Conservation (phyloP, 2,888 invertebrate genomes). For the Dasypogon diadema region DNA sequence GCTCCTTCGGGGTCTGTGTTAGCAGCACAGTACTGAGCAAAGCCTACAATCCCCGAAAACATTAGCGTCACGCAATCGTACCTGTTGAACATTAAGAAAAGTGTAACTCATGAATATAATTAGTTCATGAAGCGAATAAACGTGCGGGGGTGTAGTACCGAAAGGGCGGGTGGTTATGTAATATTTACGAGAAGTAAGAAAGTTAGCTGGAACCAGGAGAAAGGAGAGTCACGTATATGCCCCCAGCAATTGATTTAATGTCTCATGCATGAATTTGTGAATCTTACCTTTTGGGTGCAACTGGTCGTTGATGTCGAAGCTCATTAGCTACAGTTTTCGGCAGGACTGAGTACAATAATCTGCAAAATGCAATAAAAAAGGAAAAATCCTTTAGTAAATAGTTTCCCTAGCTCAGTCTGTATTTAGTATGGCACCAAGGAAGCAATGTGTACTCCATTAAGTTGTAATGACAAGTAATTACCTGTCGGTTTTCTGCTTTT, state of each 20-base stretch:
- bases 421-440: background rate
- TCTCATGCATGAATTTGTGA: background rate
- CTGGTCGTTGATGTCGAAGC: constrained; percentile 89
- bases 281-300: constrained; percentile 84
- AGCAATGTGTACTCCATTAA: constrained; percentile 12
- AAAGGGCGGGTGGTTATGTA: too few relatives aligned
- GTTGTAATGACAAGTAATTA: constrained; percentile 63
- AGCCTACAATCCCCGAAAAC: constrained; percentile 95
- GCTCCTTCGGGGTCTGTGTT: constrained; percentile 93
- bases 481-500: constrained; percentile 97
- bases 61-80: constrained; percentile 93
- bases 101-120: constrained; percentile 8
- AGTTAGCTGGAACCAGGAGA: background rate
- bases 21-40: constrained; percentile 89
- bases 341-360: constrained; percentile 92
- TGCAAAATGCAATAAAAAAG: constrained; percentile 70
- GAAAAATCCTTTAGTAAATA: background rate
- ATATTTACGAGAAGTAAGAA: too few relatives aligned
- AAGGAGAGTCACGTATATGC: background rate
- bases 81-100: constrained; percentile 68
- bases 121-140: constrained; percentile 52
- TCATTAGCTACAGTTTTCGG: constrained; percentile 96
- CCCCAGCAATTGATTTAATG: background rate
- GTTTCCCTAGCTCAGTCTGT: background rate
- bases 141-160: too few relatives aligned